Evolutionary conservation across 2,113 vertebrate genomes (phyloP).

Genomic region (Patagioenas fasciata): DNA sequence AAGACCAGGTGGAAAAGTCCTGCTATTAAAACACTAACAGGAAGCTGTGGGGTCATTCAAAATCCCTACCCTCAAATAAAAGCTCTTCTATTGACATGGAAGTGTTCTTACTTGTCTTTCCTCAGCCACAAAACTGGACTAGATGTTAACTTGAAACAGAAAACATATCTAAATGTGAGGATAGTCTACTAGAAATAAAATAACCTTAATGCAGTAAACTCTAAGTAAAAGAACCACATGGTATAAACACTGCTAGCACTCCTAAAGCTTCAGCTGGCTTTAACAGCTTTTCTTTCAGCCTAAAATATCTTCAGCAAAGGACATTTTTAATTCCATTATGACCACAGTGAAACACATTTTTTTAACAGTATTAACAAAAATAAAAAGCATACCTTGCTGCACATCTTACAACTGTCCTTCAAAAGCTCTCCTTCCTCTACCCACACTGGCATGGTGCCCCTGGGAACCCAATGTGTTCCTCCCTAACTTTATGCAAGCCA

Average conservation of each 20-base stretch:
- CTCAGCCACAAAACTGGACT: background rate
- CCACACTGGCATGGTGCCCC: background rate
- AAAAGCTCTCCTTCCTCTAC: background rate
- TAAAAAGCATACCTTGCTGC: background rate
- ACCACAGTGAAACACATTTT: background rate
- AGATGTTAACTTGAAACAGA: background rate
- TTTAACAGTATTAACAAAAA: background rate
- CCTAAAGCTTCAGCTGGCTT: background rate
- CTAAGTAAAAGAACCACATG: background rate
- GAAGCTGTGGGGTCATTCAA: background rate
- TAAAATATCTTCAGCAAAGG: background rate
- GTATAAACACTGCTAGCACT: background rate
- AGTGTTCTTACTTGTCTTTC: conserved; percentile 15
- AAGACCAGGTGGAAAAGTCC: background rate
- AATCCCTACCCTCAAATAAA: background rate
- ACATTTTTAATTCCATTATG: background rate
- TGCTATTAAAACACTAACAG: conserved; percentile 8
- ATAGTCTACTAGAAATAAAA: background rate
- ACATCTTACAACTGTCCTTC: background rate
- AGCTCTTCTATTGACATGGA: background rate
- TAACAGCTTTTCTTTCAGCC: background rate
- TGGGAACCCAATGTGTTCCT: background rate
- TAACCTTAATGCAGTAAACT: background rate
- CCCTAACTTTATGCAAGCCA: background rate
- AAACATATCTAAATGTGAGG: background rate